phyloP scores from a whole-genome alignment of 2,113 vertebrate species.

The Trachemys scripta region DNA sequence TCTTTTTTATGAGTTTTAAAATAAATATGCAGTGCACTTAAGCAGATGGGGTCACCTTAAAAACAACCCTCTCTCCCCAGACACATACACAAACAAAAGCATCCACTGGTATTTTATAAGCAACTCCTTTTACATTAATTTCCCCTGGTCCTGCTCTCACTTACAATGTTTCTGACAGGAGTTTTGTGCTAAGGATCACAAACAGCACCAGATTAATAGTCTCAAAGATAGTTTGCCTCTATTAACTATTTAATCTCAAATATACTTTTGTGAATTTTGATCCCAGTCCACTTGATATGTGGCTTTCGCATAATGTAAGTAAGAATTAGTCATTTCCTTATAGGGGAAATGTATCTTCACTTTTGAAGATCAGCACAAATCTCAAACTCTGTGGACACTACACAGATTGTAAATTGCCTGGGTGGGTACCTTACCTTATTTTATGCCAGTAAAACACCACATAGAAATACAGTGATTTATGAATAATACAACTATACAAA shows the following conservation, averaged over 20 bases:
- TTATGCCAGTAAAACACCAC: background rate
- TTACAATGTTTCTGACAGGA: background rate
- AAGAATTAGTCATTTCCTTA: background rate
- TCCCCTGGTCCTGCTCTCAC: background rate
- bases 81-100: slow-evolving; percentile 34
- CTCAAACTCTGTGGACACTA: background rate
- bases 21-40: slow-evolving; percentile 57
- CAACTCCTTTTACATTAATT: background rate
- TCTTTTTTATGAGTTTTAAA: slow-evolving; percentile 57
- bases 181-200: background rate
- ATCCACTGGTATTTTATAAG: slow-evolving; percentile 20
- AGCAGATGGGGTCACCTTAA: slow-evolving; percentile 61
- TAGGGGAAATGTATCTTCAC: background rate
- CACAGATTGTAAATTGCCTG: background rate
- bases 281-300: background rate
- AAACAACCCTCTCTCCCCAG: slow-evolving; percentile 44
- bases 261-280: background rate
- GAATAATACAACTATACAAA: background rate
- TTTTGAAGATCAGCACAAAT: background rate
- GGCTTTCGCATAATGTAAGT: background rate
- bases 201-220: background rate
- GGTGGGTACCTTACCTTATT: background rate
- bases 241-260: background rate
- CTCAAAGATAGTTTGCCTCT: slow-evolving; percentile 3
- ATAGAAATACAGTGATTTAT: background rate